These are phyloP conservation scores for Acronicta aceris DNA, from an alignment of 2,888 invertebrate genomes.

Conservation along the genomic window DNA sequence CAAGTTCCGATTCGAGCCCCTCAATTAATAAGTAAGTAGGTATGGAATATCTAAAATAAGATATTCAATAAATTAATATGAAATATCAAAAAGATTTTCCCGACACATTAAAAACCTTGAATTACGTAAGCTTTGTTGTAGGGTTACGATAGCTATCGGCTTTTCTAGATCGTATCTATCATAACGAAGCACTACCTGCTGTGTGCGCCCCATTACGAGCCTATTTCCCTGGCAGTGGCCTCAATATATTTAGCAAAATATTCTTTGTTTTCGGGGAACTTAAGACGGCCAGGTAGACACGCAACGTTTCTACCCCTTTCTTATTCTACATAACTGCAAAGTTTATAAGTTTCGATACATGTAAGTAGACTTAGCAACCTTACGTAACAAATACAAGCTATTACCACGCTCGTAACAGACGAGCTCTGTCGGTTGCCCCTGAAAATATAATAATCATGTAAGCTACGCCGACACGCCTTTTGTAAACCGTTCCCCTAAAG, in stretches of 20 bases:
- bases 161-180: slow-evolving; percentile 59
- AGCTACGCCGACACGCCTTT: slow-evolving; percentile 21
- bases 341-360: slow-evolving; percentile 66
- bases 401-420: slow-evolving; percentile 48
- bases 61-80: too few species aligned
- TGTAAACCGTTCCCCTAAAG: slow-evolving; percentile 19
- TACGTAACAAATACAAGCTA: slow-evolving; percentile 70
- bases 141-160: slow-evolving; percentile 46
- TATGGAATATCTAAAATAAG: too few species aligned
- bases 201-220: slow-evolving; percentile 52
- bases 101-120: slow-evolving; percentile 12
- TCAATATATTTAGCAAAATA: slow-evolving; percentile 72
- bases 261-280: slow-evolving; percentile 69
- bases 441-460: slow-evolving; percentile 32
- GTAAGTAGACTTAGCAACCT: slow-evolving; percentile 54
- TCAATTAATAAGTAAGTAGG: too few species aligned
- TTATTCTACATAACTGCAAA: slow-evolving; percentile 62
- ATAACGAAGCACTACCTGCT: slow-evolving; percentile 38
- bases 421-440: slow-evolving; percentile 26
- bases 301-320: slow-evolving; percentile 71
- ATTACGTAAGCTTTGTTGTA: slow-evolving; percentile 37
- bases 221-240: slow-evolving; percentile 63
- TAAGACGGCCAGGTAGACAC: slow-evolving; percentile 72
- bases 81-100: background rate
- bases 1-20: too few species aligned